Evolutionary conservation across 2,888 invertebrate genomes (phyloP).

Genomic region (Tetragnatha montana): DNA sequence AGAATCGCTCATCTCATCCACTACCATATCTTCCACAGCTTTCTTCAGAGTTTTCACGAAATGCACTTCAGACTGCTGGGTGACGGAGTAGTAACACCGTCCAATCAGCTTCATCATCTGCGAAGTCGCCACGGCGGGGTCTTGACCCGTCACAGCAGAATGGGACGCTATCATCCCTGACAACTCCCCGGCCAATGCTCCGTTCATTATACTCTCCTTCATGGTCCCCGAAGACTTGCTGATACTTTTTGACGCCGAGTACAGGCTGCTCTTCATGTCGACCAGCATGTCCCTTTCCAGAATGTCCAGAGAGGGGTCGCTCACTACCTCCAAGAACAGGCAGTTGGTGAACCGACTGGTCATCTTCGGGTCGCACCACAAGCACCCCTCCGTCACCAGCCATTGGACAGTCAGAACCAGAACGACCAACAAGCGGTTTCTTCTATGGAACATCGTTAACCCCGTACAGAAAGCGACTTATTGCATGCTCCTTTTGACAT

Average conservation of each 20-base stretch:
- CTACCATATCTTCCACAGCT: conserved; percentile 3
- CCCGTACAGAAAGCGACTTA: not conserved
- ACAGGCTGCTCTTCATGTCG: conserved; percentile 37
- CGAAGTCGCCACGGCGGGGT: not conserved
- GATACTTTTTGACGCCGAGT: conserved; percentile 18
- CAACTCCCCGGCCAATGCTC: conserved; percentile 39
- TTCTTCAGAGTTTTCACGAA: conserved; percentile 12
- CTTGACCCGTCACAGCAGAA: not conserved
- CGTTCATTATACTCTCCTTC: conserved; percentile 26
- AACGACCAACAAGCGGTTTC: not conserved
- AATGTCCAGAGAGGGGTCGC: not conserved
- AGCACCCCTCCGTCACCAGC: not conserved
- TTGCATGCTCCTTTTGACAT: not conserved
- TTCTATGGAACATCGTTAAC: not conserved
- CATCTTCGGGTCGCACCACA: conserved; percentile 26
- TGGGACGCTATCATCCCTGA: conserved; percentile 10
- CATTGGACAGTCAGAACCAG: not conserved
- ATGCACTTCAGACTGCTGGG: not conserved
- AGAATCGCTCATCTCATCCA: too few species aligned
- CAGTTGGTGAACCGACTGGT: conserved; percentile 18
- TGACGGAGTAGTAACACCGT: conserved; percentile 7
- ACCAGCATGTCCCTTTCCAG: not conserved
- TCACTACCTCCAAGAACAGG: not conserved
- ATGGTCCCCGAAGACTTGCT: not conserved
- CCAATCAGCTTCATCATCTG: not conserved